These are phyloP conservation scores for Felis chaus DNA, from an alignment of 2,113 vertebrate species.

Conservation along the genomic window DNA sequence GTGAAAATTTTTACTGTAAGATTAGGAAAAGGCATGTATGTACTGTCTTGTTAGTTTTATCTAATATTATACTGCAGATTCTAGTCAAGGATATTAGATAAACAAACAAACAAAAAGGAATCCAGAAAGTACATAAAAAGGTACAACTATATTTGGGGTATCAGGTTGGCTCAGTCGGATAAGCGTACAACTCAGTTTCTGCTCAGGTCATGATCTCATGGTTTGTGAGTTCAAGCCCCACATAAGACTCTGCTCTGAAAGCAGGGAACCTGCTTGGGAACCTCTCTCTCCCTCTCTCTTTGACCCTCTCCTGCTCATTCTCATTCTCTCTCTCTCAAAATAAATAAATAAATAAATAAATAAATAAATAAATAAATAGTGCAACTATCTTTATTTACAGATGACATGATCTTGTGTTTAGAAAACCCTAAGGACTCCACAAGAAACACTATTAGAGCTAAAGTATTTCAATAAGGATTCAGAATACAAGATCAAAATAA, in stretches of 20 bases:
- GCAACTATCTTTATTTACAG: background rate
- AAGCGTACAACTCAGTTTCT: too few species aligned
- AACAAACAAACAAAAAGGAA: background rate
- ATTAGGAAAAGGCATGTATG: background rate
- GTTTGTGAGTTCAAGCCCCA: too few species aligned
- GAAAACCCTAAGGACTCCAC: background rate
- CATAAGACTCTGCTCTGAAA: too few species aligned
- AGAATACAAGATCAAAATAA: background rate
- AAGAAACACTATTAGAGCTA: background rate
- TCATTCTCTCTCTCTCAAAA: too few species aligned
- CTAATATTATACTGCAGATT: background rate
- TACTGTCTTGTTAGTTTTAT: background rate
- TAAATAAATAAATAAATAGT: background rate
- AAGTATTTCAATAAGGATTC: background rate
- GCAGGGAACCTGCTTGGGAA: too few species aligned
- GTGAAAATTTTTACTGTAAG: background rate
- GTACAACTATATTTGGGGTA: background rate
- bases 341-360: too few species aligned
- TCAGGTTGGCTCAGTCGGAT: too few species aligned
- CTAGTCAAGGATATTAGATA: background rate
- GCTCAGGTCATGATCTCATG: too few species aligned
- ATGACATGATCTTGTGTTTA: background rate
- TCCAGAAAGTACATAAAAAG: background rate
- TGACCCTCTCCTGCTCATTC: too few species aligned
- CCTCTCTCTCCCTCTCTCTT: too few species aligned